phyloP scores from a whole-genome alignment of 2,888 invertebrate species.

The Pristionchus japonicus region DNA sequence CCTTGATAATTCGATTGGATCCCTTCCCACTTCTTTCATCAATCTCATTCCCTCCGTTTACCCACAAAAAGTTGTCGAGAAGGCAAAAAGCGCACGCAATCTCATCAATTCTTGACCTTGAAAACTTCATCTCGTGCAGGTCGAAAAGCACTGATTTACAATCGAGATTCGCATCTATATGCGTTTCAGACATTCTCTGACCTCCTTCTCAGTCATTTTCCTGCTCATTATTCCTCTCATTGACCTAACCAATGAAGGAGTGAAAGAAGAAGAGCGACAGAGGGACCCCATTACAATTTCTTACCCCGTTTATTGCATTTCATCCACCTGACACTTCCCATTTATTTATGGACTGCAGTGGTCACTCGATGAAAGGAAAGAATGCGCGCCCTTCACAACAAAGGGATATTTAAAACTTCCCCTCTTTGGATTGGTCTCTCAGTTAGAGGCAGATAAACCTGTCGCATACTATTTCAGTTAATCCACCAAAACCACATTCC shows the following conservation, averaged over 20 bases:
- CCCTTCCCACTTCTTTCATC: neutral
- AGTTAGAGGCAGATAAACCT: no score
- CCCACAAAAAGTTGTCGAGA: slow-evolving; percentile 30
- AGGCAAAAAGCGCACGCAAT: slow-evolving; percentile 17
- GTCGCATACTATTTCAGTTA: no score
- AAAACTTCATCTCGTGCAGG: neutral
- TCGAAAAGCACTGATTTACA: neutral
- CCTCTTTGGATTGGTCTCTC: neutral
- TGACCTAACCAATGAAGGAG: slow-evolving; percentile 1
- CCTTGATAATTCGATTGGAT: slow-evolving; percentile 35
- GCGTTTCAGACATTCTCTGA: neutral
- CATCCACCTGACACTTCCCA: slow-evolving; percentile 19
- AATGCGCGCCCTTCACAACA: neutral
- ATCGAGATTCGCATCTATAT: neutral
- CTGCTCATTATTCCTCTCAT: neutral
- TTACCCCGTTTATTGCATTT: slow-evolving; percentile 32
- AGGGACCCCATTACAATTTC: slow-evolving; percentile 18
- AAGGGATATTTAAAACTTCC: neutral
- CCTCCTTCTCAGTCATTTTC: slow-evolving; percentile 22
- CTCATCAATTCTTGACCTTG: slow-evolving; percentile 31
- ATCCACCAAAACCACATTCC: no score
- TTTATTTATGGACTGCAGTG: slow-evolving; percentile 20
- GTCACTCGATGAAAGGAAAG: neutral
- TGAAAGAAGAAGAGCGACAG: neutral
- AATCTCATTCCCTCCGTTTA: slow-evolving; percentile 32